A percentile compares a stretch with the other conserved stretches of the same genome.
phyloP scores from a whole-genome alignment of 1,140 invertebrate species.

The Sitodiplosis mosellana region DNA sequence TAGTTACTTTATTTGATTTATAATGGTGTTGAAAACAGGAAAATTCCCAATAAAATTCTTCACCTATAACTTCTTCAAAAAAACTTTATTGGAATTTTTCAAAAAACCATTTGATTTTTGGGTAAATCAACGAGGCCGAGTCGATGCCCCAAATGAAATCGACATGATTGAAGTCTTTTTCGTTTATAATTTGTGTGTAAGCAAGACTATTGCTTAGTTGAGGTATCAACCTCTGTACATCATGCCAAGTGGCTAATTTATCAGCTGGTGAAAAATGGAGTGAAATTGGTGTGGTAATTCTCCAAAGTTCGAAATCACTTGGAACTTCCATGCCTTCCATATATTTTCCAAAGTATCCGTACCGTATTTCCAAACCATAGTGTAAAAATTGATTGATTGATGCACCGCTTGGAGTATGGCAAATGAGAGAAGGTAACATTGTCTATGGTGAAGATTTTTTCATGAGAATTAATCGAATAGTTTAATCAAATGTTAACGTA shows the following conservation, averaged over 20 bases:
- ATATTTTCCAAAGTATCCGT: constrained; percentile 26
- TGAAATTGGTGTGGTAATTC: constrained; percentile 36
- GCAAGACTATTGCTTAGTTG: constrained; percentile 25
- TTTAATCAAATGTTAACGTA: background rate
- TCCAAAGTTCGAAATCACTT: constrained; percentile 37
- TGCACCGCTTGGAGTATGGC: constrained; percentile 59
- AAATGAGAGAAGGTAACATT: constrained; percentile 43
- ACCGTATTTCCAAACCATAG: constrained; percentile 37
- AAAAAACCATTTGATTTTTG: constrained; percentile 29
- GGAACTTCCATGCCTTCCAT: constrained; percentile 35
- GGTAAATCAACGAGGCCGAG: constrained; percentile 38
- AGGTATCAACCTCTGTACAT: constrained; percentile 24
- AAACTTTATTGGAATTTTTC: constrained; percentile 10
- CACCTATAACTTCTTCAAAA: too few relatives aligned
- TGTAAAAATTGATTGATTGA: constrained; percentile 57
- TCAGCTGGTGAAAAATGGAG: constrained; percentile 45
- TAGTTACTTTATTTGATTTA: too few relatives aligned
- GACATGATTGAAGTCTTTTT: constrained; percentile 32
- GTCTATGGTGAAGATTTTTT: background rate
- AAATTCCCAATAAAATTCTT: too few relatives aligned
- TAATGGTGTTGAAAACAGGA: too few relatives aligned
- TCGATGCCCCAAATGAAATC: constrained; percentile 48
- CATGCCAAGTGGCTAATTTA: constrained; percentile 31
- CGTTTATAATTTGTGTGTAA: constrained; percentile 23
- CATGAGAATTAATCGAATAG: background rate